A percentile compares a stretch with the other conserved stretches of the same genome.
Conservation (phyloP, 2,888 invertebrate species). For the Frankliniella intonsa region DNA sequence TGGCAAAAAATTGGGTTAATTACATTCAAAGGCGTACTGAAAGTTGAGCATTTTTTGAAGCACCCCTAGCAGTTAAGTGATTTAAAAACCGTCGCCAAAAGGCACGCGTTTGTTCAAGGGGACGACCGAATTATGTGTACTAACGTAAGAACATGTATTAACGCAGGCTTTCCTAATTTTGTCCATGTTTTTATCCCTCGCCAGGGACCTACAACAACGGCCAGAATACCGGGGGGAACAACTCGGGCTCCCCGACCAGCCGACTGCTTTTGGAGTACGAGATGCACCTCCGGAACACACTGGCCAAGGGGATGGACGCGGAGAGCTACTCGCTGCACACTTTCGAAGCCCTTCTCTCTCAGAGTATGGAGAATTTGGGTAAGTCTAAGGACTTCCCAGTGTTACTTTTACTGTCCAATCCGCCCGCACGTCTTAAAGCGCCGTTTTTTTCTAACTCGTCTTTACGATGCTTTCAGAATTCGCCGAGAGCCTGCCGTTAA, state of each 20-base stretch:
- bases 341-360: constrained; percentile 85
- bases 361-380: constrained; percentile 95
- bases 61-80: too few relatives aligned
- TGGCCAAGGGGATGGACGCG: constrained; percentile 92
- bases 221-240: constrained; percentile 42
- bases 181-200: too few relatives aligned
- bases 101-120: too few relatives aligned
- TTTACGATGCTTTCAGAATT: constrained; percentile 59
- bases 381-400: constrained; percentile 39
- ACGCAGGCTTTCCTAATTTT: too few relatives aligned
- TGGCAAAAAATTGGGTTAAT: too few relatives aligned
- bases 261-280: constrained; percentile 84
- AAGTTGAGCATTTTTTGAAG: too few relatives aligned
- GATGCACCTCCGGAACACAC: constrained; percentile 86
- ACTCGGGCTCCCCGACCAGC: constrained; percentile 78
- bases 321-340: constrained; percentile 92
- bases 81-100: too few relatives aligned
- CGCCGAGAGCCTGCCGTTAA: constrained; percentile 80
- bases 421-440: not conserved
- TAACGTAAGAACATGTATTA: too few relatives aligned
- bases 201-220: constrained; percentile 37
- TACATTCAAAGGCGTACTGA: too few relatives aligned
- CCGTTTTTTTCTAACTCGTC: not conserved
- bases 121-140: too few relatives aligned
- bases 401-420: constrained; percentile 17